Conservation (phyloP, 53 echinoderm and acorn worm genomes). For the Echinometra lucunter region DNA sequence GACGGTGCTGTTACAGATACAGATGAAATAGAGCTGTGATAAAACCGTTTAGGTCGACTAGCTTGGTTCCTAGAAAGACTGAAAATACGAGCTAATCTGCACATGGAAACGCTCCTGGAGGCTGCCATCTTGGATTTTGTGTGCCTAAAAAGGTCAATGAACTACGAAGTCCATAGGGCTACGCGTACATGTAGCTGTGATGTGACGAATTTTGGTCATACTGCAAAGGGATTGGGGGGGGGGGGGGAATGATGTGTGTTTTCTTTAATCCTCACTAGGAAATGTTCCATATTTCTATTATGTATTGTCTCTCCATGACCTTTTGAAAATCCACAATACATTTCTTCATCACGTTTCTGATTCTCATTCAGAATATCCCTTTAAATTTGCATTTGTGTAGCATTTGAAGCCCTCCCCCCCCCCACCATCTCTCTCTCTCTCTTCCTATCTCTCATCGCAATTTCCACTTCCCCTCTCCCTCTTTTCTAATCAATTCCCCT, state of each 20-base stretch:
- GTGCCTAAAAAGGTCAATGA: not conserved
- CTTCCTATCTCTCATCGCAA: not conserved
- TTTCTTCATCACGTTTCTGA: not conserved
- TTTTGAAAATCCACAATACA: no score
- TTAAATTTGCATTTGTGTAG: not conserved
- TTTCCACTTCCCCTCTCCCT: not conserved
- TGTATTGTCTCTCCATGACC: no score
- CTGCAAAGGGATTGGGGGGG: no score
- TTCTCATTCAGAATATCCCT: not conserved
- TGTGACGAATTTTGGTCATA: no score
- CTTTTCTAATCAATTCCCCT: not conserved
- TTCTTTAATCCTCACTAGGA: no score
- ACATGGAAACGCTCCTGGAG: slow-evolving; percentile 47
- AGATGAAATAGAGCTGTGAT: not conserved
- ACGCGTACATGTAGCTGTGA: no score
- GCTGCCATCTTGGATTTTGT: slow-evolving; percentile 53
- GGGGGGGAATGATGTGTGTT: no score
- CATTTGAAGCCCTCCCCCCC: not conserved
- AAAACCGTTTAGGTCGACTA: not conserved
- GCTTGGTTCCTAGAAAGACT: slow-evolving; percentile 22
- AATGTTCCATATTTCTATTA: no score
- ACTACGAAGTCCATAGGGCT: not conserved
- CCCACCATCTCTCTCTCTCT: not conserved
- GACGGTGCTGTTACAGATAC: not conserved
- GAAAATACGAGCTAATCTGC: slow-evolving; percentile 46